These are phyloP conservation scores for Trialeurodes vaporariorum DNA, from an alignment of 1,140 invertebrate species.

Conservation along the genomic window DNA sequence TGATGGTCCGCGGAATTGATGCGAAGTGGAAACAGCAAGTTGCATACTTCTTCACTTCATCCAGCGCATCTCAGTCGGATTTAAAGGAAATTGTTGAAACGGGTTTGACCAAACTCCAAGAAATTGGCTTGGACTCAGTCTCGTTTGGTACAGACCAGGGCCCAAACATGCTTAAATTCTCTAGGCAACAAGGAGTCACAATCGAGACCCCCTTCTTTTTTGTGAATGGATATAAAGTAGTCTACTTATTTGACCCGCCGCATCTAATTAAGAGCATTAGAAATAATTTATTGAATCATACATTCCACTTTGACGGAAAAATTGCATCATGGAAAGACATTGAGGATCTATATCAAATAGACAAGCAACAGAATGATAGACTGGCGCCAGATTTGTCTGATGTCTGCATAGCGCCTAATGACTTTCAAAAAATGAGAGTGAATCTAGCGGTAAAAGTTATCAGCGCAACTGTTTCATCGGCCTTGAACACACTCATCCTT, in stretches of 20 bases:
- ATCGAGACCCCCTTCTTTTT: not conserved
- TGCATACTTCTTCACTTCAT: conserved; percentile 7
- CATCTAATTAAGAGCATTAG: not conserved
- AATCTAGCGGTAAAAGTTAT: not conserved
- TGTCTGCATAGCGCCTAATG: not conserved
- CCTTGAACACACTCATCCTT: not conserved
- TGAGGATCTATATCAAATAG: not conserved
- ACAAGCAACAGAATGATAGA: not conserved
- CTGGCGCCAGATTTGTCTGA: not conserved
- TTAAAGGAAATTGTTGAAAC: conserved; percentile 2
- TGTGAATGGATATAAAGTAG: not conserved
- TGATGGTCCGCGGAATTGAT: conserved; percentile 7
- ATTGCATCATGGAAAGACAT: not conserved
- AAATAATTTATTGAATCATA: not conserved
- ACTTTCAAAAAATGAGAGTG: not conserved
- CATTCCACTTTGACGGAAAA: not conserved
- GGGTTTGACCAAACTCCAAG: not conserved
- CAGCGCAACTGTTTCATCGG: not conserved
- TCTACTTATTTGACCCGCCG: not conserved
- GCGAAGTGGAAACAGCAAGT: conserved; percentile 11
- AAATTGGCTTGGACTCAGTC: not conserved
- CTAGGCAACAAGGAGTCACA: not conserved
- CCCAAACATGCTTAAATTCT: not conserved
- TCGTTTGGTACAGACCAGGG: not conserved
- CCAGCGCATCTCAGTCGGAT: not conserved